Conservation (phyloP, 2,888 invertebrate species). For the Petrolisthes manimaculis region DNA sequence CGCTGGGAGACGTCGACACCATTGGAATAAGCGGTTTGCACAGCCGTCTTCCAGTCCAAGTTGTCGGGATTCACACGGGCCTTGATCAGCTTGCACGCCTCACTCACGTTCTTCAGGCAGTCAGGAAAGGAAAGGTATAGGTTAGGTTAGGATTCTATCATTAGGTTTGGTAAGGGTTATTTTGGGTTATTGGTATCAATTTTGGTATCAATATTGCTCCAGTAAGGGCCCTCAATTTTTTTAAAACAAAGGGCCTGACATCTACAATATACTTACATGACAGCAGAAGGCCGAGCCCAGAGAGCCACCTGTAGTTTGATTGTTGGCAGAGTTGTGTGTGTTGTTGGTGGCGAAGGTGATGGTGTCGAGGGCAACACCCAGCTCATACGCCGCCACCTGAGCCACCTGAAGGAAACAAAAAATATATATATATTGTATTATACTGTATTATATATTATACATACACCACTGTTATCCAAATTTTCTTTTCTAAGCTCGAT, state of each 20-base stretch:
- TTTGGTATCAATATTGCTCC: background rate
- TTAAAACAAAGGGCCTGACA: too few relatives aligned
- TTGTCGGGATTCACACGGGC: slow-evolving; percentile 26
- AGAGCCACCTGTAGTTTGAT: slow-evolving; percentile 79
- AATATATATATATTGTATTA: background rate
- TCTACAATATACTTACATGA: slow-evolving; percentile 33
- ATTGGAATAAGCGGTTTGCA: slow-evolving; percentile 15
- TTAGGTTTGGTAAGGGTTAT: too few relatives aligned
- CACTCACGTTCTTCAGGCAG: slow-evolving; percentile 13
- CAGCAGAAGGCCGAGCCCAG: slow-evolving; percentile 77
- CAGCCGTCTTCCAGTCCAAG: slow-evolving; percentile 15
- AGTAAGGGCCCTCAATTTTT: background rate
- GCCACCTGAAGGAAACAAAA: slow-evolving; percentile 73
- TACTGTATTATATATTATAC: too few relatives aligned
- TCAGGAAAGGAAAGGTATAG: background rate
- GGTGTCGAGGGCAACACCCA: slow-evolving; percentile 79
- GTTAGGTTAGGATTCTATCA: background rate
- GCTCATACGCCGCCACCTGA: slow-evolving; percentile 80
- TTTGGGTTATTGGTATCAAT: background rate
- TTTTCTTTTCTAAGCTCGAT: background rate
- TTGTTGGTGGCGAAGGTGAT: slow-evolving; percentile 78
- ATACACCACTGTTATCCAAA: background rate
- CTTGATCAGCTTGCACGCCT: slow-evolving; percentile 35
- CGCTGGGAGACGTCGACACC: slow-evolving; percentile 51
- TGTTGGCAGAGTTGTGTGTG: slow-evolving; percentile 78